Base-by-base conservation (phyloP, 2,113 vertebrate genomes). In the Antigone vipio region DNA sequence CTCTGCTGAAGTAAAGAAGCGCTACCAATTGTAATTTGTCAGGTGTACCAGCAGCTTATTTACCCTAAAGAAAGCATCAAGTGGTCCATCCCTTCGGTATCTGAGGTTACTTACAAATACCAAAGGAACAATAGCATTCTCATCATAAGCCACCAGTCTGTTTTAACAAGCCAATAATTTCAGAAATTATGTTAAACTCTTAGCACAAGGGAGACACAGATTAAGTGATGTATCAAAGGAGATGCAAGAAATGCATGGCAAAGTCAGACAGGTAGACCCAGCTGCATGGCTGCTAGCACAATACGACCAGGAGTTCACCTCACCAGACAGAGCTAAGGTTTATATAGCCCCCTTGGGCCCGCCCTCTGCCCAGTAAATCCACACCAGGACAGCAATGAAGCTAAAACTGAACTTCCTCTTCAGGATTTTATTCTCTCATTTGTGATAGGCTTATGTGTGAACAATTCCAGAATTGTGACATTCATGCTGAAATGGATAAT, bases 1-100 rank as follows among this genome's bases (percentile, higher is more conserved):
- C 42, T 45, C 76, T 52, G 42, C 87, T 92, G 83, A 82, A 95
- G 77, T 69, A 66, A 87, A 91, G 95, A 27, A 82, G 89, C 34
- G 6, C 20, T 72, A 88, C 66, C 91, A 91, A 32, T 24, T 66
- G 60, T 60, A 69, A 27, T 56, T 77, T 91, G 67, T 58, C 71
- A 71, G 93, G 66, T 85, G 86, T 78, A 45, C 58, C 47, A 38
- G 69, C 64, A 85, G 26, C 26, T 56, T 47, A n/a, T 85, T 87
- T 32, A 49, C 34, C 32, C 58, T 34, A 42, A 87, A 71, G 50
- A 42, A 87, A 71, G 50, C 47, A 49, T 47, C 20, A 23, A 34
- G 73, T 34, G 49, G 44, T 56, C 45, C 15, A 32, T 50, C 53
- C 35, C 53, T 64, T 68, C 3, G 0, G 11, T 53, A 5, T 66